A percentile compares a stretch with the other conserved stretches of the same genome.
Evolutionary conservation across 2,113 vertebrate genomes (phyloP).

Genomic region (Heteronetta atricapilla): DNA sequence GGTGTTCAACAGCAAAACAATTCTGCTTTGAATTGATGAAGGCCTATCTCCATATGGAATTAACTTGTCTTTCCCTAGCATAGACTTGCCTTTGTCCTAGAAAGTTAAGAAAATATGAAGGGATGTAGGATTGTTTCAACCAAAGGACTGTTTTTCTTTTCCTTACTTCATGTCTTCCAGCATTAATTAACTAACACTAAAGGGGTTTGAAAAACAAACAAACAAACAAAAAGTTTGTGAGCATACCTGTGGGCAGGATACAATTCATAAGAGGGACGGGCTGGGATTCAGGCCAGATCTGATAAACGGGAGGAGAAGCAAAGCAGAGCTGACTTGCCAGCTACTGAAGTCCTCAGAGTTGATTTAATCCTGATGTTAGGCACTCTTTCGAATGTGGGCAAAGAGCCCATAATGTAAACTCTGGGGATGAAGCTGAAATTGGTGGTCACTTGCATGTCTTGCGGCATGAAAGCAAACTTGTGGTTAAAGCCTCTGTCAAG

Average conservation of each 20-base stretch:
- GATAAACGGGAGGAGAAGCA: neutral
- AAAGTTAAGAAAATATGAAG: neutral
- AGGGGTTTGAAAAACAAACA: no score
- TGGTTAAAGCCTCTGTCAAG: constrained; percentile 66
- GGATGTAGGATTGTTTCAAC: neutral
- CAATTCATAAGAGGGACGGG: neutral
- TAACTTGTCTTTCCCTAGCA: neutral
- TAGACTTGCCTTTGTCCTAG: neutral
- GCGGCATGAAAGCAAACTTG: constrained; percentile 61
- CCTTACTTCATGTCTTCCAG: neutral
- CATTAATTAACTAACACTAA: neutral
- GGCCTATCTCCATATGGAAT: neutral
- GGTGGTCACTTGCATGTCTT: constrained; percentile 57
- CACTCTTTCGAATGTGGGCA: constrained; percentile 34
- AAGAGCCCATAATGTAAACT: constrained; percentile 51
- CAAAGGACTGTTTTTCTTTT: neutral
- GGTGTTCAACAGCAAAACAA: neutral
- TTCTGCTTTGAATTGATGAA: neutral
- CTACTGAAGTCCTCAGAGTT: constrained; percentile 14
- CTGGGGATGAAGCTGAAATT: constrained; percentile 39
- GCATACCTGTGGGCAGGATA: neutral
- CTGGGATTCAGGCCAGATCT: neutral
- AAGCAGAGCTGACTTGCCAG: neutral
- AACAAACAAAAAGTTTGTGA: neutral
- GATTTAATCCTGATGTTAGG: constrained; percentile 54